Percentiles rank a stretch among this genome's conserved stretches.
Conservation (phyloP, 2,113 vertebrate genomes). For the Synchiropus splendidus region DNA sequence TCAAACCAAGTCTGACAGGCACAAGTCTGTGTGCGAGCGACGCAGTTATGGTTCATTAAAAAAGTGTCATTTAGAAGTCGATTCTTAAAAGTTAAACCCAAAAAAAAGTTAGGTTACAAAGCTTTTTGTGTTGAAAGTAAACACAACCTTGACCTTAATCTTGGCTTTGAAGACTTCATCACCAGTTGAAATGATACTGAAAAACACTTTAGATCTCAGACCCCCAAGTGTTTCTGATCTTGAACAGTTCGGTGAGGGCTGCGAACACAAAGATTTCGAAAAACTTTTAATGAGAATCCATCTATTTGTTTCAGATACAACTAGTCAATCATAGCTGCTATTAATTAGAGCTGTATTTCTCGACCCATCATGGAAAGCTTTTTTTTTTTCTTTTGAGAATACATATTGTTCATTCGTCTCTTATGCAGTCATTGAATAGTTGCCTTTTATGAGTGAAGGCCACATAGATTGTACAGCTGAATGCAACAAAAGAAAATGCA, state of each 20-base stretch:
- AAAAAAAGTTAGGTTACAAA: constrained; percentile 26
- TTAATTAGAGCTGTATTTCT: too few species aligned
- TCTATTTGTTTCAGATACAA: constrained; percentile 4
- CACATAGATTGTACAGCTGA: too few species aligned
- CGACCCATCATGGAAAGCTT: not conserved
- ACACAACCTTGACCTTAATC: constrained; percentile 17
- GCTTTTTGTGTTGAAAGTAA: constrained; percentile 35
- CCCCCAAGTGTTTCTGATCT: constrained; percentile 32
- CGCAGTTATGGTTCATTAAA: constrained; percentile 29
- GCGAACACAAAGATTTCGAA: constrained; percentile 20
- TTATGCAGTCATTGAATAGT: too few species aligned
- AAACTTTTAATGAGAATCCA: constrained; percentile 17
- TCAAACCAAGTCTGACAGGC: constrained; percentile 51
- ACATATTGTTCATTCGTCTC: not conserved
- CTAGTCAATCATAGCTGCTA: too few species aligned
- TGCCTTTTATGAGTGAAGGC: too few species aligned
- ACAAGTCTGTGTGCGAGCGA: constrained; percentile 20
- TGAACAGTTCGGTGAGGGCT: constrained; percentile 21
- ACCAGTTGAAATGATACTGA: constrained; percentile 30
- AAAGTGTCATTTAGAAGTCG: constrained; percentile 43
- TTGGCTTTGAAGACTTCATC: constrained; percentile 28
- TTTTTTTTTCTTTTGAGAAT: constrained; percentile 3
- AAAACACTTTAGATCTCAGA: constrained; percentile 34
- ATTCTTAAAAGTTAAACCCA: constrained; percentile 24
- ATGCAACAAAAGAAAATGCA: constrained; percentile 23